Base-by-base conservation (phyloP, 2,888 invertebrate genomes). In the Diplolepis rosae region DNA sequence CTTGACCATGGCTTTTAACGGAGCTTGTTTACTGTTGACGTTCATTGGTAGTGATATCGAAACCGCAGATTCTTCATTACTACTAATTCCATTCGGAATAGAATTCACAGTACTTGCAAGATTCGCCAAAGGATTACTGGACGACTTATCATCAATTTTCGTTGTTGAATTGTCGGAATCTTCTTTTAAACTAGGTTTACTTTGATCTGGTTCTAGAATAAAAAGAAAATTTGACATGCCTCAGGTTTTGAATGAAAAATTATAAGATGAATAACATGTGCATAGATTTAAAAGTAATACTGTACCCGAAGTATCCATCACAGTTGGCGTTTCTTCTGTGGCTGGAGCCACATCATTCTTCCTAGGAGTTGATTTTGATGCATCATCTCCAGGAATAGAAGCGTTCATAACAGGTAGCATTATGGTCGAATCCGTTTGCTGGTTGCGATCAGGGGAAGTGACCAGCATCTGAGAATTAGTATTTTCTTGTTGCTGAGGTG, bases 1-100 rank as follows among this genome's bases (percentile, higher is more conserved):
- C 87, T 97, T 98, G 13, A 98, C 97, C 93, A 97, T 95, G 1
- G 97, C 97, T 88, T 96, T 96, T 18, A 95, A 95, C 42, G 95
- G 91, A n/a, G 89, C 84, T 73, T 86, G 84, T 73, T 84, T 87
- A 70, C 76, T 85, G 27, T 77, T 82, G 6, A 84, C 79, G 2
- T 80, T 79, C 13, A 86, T 79, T 15, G 86, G 83, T n/a, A 80
- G 50, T 0, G 86, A 75, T 7, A 80, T 76, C 4, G 80, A 32
- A 6, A 80, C 77, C 1, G 74, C 32, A 4, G 83, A 68, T 52
- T 85, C 85, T 24, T 88, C 87, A 22, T 81, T 81, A 3, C 75
- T 77, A 18, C 68, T 73, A 13, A 85, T 80, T 27, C 89, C 88
- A 42, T 88, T 89, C 6, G 86, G 82, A 66, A 88, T 87, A 13